Conservation (phyloP, 2,888 invertebrate species). For the Acronicta alni region DNA sequence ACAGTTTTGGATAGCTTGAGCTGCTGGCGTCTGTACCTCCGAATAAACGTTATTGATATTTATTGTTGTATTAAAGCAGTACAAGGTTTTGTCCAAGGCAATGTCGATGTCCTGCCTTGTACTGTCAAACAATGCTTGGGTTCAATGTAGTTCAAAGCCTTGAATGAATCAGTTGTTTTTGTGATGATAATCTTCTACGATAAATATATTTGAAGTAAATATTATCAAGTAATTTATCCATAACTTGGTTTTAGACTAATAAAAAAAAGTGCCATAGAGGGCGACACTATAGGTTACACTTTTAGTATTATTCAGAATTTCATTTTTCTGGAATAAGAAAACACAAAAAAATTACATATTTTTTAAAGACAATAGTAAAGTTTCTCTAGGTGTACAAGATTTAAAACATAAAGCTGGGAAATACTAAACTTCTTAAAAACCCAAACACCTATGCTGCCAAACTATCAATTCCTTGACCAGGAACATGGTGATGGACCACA, state of each 20-base stretch:
- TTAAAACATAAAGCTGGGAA: no score
- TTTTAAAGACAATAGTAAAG: no score
- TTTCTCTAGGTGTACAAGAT: no score
- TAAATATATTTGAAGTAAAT: not conserved
- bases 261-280: not conserved
- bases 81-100: slow-evolving; percentile 13
- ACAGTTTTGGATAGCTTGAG: no score
- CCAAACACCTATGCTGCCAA: slow-evolving; percentile 30
- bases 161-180: slow-evolving; percentile 5
- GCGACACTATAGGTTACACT: not conserved
- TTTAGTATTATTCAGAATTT: no score
- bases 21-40: no score
- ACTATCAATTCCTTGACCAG: slow-evolving; percentile 49
- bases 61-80: not conserved
- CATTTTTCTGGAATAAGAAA: no score
- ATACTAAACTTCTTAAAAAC: slow-evolving; percentile 9
- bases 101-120: slow-evolving; percentile 15
- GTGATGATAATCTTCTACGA: not conserved
- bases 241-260: not conserved
- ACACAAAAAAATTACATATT: no score
- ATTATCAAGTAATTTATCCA: not conserved
- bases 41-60: not conserved
- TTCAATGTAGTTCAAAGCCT: slow-evolving; percentile 35
- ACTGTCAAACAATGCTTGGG: slow-evolving; percentile 14
- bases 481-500: slow-evolving; percentile 46